Evolutionary conservation across 2,113 vertebrate genomes (phyloP), one percentile per base, ranked within the genome.

Genomic region (Atlantisia rogersi): DNA sequence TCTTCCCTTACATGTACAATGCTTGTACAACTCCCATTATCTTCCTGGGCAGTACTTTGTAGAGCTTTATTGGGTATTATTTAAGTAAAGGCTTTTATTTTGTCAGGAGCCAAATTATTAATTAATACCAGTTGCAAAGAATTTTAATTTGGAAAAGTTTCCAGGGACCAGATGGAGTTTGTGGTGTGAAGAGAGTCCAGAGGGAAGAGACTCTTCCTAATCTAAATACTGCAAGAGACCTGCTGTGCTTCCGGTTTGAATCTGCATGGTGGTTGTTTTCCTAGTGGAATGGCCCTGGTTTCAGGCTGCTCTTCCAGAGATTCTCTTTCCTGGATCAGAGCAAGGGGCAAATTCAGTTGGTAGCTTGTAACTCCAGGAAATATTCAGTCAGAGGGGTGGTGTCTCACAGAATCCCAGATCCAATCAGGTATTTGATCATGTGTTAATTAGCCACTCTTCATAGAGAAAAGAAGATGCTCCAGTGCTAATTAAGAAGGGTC

Each of bases 271-370:
- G 6, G 11, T 86, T 12, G 56, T 37, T 87, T 52, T 11, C 20
- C 52, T 6, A 25, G 12, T 3, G 2, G 16, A 21, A 13, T 12
- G 9, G 1, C 5, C 8, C 21, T 1, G 1, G 2, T 20, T 89
- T 4, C 15, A 44, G 55, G 3, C 14, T 50, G 13, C 10, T 64
- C 60, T 31, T 50, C 11, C 2, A 12, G 59, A 75, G 1, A 6
- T 46, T 37, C 15, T 56, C 39, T 15, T 16, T 14, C 9, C 40
- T 20, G 63, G 13, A 32, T 63, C 46, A 68, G 59, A 68, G 16
- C 1, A 50, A 29, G 68, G 53, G 18, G 9, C 9, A 24, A 68
- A 15, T n/a, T 64, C 29, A 18, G 16, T 6, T 20, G 42, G 15
- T 39, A 40, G 16, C 50, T 73, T 3, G 0, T 4, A 50, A 44